Evolutionary conservation across 2,113 vertebrate genomes (phyloP).

Genomic region (Ibidorhyncha struthersii): DNA sequence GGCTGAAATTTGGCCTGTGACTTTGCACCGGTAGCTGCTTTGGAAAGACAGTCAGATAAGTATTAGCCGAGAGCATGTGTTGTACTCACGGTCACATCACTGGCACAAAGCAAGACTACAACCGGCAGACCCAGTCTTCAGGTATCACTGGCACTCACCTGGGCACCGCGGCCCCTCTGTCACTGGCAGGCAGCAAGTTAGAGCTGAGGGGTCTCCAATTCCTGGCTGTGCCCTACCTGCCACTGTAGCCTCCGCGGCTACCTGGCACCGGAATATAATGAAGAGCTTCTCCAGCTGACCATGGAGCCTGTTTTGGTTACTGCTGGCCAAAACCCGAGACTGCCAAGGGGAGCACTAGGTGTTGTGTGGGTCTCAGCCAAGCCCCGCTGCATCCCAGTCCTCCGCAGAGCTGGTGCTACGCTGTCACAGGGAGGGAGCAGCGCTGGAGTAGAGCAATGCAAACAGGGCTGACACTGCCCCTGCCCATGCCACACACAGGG

Average conservation of each 20-base stretch:
- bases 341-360: background rate
- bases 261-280: background rate
- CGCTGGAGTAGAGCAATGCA: background rate
- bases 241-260: accelerated
- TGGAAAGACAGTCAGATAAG: background rate
- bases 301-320: background rate
- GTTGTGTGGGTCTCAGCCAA: background rate
- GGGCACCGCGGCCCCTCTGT: background rate
- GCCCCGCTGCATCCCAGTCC: background rate
- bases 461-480: background rate
- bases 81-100: background rate
- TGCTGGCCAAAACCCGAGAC: background rate
- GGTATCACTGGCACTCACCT: accelerated
- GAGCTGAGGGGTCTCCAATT: background rate
- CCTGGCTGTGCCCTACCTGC: background rate
- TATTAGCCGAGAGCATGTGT: background rate
- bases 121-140: background rate
- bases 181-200: background rate
- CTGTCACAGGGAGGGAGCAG: background rate
- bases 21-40: background rate
- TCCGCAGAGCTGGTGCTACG: accelerated
- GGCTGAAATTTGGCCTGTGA: background rate
- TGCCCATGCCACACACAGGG: background rate
- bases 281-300: background rate
- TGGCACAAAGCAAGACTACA: background rate